Conservation (phyloP, 2,113 vertebrate genomes). For the Elachura formosa region DNA sequence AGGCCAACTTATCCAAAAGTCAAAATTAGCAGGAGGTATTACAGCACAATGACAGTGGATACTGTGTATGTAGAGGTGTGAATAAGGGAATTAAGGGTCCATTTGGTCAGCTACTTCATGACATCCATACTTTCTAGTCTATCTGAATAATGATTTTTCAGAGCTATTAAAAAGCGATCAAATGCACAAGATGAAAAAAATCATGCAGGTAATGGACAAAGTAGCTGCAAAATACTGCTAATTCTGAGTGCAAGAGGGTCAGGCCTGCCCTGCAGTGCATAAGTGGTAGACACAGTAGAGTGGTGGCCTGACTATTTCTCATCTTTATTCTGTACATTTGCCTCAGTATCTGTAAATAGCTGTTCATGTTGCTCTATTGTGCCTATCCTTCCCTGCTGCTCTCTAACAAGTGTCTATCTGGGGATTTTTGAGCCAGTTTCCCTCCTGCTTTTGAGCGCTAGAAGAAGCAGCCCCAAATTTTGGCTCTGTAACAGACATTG, state of each 20-base stretch:
- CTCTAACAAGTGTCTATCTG: not conserved
- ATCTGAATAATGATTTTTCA: not conserved
- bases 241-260: not conserved
- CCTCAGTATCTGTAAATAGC: not conserved
- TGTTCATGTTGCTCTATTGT: not conserved
- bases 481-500: not conserved
- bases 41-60: not conserved
- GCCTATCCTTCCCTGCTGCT: not conserved
- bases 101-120: accelerated
- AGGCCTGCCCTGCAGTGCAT: not conserved
- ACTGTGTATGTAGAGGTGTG: accelerated
- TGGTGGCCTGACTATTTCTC: not conserved
- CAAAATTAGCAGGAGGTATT: not conserved
- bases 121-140: not conserved
- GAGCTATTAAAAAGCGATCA: not conserved
- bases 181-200: not conserved
- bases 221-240: not conserved
- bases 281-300: not conserved
- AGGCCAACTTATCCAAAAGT: not conserved
- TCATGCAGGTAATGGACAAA: not conserved
- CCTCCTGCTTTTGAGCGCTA: not conserved
- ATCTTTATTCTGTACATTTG: not conserved
- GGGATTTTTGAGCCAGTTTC: not conserved
- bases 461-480: not conserved
- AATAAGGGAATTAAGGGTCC: not conserved